phyloP scores from a whole-genome alignment of 2,888 invertebrate species.

The Ennomos fuscantarius region DNA sequence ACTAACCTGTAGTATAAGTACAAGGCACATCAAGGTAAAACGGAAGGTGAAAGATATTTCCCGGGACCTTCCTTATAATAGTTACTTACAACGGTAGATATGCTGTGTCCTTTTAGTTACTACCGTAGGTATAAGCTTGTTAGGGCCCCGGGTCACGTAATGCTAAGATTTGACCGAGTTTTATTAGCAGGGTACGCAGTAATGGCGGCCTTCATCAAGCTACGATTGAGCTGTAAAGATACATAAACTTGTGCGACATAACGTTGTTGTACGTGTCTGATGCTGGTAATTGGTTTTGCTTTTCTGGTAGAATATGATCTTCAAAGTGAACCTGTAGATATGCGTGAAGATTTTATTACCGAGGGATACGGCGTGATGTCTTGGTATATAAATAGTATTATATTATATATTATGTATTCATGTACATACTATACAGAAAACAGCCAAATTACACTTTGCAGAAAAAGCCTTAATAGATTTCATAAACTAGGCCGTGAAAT shows the following conservation, averaged over 20 bases:
- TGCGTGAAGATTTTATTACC: too few species aligned
- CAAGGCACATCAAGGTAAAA: not conserved
- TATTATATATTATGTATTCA: too few species aligned
- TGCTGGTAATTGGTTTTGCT: conserved; percentile 9
- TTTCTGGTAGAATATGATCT: not conserved
- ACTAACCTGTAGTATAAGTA: too few species aligned
- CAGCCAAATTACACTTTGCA: too few species aligned
- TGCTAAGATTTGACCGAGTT: conserved; percentile 45
- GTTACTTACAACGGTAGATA: too few species aligned
- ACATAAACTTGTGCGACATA: conserved; percentile 6
- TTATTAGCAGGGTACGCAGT: conserved; percentile 43
- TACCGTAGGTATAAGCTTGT: conserved; percentile 27
- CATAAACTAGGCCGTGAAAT: too few species aligned
- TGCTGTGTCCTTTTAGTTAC: conserved; percentile 13
- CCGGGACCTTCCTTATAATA: conserved; percentile 27
- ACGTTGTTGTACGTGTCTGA: not conserved
- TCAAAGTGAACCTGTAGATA: too few species aligned
- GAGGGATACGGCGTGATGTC: too few species aligned
- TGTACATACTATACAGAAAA: too few species aligned
- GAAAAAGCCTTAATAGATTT: too few species aligned
- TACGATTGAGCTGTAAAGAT: not conserved
- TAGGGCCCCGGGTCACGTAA: conserved; percentile 48
- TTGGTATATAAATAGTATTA: too few species aligned
- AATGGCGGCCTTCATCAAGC: conserved; percentile 24
- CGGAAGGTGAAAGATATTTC: conserved; percentile 36